These are phyloP conservation scores for Villa cingulata DNA, from an alignment of 2,888 invertebrate species.

Conservation along the genomic window DNA sequence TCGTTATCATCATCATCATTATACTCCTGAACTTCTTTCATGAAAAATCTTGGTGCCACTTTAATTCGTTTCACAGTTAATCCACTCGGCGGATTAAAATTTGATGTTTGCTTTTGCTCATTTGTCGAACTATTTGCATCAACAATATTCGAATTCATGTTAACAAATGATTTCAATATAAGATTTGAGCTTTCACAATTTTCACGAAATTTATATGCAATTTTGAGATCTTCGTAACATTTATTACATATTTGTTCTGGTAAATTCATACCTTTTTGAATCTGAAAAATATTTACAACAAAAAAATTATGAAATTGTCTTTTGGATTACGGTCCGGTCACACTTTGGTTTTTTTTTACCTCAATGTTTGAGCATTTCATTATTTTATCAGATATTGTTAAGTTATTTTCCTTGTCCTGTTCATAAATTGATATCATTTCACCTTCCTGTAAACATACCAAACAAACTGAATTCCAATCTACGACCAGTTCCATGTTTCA, in stretches of 20 bases:
- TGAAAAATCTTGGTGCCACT: slow-evolving; percentile 3
- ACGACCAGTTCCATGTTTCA: slow-evolving; percentile 6
- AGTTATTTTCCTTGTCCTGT: slow-evolving; percentile 9
- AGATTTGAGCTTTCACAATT: slow-evolving; percentile 30
- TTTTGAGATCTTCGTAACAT: slow-evolving; percentile 27
- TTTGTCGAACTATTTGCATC: neutral
- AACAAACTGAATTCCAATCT: slow-evolving; percentile 14
- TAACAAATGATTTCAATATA: slow-evolving; percentile 23
- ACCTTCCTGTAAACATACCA: slow-evolving; percentile 15
- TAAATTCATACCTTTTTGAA: slow-evolving; percentile 19
- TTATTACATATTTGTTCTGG: slow-evolving; percentile 30
- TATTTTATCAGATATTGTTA: slow-evolving; percentile 13
- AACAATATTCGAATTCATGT: neutral
- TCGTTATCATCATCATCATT: neutral
- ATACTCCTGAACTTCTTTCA: neutral
- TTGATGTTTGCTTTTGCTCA: neutral
- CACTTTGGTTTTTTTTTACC: slow-evolving; percentile 6
- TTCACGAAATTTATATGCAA: slow-evolving; percentile 29
- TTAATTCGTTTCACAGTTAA: slow-evolving; percentile 12
- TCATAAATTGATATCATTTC: slow-evolving; percentile 14
- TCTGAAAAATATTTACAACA: slow-evolving; percentile 12
- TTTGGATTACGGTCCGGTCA: neutral
- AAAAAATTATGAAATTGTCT: neutral
- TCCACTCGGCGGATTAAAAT: slow-evolving; percentile 12
- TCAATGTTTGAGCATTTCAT: slow-evolving; percentile 12